Evolutionary conservation across 2,113 vertebrate species (phyloP), one percentile per base, ranked within the genome.

Genomic region (Polypterus senegalus): DNA sequence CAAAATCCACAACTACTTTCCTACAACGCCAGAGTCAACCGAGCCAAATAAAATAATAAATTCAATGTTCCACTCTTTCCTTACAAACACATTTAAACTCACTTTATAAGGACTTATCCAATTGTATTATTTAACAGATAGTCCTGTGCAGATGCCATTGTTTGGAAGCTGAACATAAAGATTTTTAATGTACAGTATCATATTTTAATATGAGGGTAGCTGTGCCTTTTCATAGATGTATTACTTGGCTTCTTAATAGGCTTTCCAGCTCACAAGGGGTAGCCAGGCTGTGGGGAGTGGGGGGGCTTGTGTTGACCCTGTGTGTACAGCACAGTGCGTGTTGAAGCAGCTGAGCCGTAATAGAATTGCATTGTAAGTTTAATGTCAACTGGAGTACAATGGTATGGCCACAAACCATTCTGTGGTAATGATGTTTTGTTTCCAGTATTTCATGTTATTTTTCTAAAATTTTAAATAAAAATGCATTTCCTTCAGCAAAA

Each of bases 361-460:
- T 79, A 81, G 86, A 91, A 91, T 91, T 85, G 86, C 86, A 88
- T 86, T 84, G 86, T 89, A 87, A 91, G 89, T 87, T 80, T 87
- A 91, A 89, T 89, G 85, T 86, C 85, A 86, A 85, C 83, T 80
- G 81, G 78, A 83, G 83, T 82, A 86, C 78, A 85, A 89, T 79
- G 88, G 86, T 83, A 62, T 82, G 77, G 83, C 88, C 87, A 81
- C 88, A 91, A 88, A 86, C 84, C 82, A 55, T 75, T 77, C 81
- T 83, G 85, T 83, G 88, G 83, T 86, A 81, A 83, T 87, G 89
- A 87, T 88, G 84, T 86, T 90, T 89, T 75, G 76, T 79, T 91
- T 91, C 77, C 78, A 83, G 75, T 78, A 82, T 83, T 77, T 76
- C 77, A 81, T 82, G 71, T 27, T 74, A 79, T 83, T 77, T 83